Conservation (phyloP, 2,113 vertebrate species). For the Micronycteris hirsuta region DNA sequence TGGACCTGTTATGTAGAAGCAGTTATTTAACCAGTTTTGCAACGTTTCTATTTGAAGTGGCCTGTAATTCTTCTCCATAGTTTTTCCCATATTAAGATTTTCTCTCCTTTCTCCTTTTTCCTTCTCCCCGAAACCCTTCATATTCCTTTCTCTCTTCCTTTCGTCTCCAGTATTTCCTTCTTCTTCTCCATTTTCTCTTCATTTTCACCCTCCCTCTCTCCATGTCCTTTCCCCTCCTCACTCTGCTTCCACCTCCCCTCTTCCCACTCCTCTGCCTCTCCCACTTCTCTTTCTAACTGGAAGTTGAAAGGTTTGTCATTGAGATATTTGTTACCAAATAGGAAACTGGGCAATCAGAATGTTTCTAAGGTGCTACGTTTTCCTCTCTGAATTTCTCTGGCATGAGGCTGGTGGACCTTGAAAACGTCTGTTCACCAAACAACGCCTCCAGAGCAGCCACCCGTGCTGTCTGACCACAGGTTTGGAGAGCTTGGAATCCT, state of each 20-base stretch:
- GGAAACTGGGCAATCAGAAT: background rate
- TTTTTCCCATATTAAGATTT: background rate
- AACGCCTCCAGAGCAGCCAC: background rate
- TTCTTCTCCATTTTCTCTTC: too few species aligned
- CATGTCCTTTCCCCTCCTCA: background rate
- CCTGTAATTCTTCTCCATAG: background rate
- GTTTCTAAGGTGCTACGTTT: background rate
- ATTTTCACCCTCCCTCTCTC: too few species aligned
- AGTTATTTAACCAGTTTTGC: background rate
- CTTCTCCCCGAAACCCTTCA: background rate
- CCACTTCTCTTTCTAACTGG: background rate
- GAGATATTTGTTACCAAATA: background rate
- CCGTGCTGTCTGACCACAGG: background rate
- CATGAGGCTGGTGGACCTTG: background rate
- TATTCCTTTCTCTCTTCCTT: background rate
- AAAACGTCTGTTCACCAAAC: background rate
- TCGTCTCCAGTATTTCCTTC: background rate
- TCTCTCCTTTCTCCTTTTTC: background rate
- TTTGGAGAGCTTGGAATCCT: background rate
- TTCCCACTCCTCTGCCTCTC: background rate
- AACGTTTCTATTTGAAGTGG: background rate
- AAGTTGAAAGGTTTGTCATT: background rate
- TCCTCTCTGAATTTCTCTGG: background rate
- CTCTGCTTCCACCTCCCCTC: fast-evolving
- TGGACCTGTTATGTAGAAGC: background rate